phyloP scores from a whole-genome alignment of 2,797 vertebrate species.

The Pelodytes ibericus region DNA sequence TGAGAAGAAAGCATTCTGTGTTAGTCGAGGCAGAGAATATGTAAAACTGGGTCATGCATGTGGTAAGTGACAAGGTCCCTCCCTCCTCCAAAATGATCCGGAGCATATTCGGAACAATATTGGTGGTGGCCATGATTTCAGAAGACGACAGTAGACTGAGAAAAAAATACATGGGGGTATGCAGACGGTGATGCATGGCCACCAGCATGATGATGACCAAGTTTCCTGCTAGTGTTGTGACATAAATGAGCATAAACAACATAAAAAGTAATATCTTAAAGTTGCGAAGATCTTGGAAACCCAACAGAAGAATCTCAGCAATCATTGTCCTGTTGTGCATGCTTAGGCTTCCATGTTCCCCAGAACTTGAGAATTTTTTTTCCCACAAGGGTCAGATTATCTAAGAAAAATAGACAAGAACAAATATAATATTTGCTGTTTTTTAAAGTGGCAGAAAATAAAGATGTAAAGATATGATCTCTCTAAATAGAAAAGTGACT shows the following conservation, averaged over 20 bases:
- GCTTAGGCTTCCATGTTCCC: neutral
- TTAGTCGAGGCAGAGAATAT: slow-evolving; percentile 61
- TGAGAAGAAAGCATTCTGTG: slow-evolving; percentile 61
- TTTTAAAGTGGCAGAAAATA: too few species aligned
- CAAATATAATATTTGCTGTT: too few species aligned
- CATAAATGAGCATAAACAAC: neutral
- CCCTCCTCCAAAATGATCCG: slow-evolving; percentile 9
- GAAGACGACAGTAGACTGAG: slow-evolving; percentile 30
- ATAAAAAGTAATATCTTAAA: neutral
- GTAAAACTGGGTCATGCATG: slow-evolving; percentile 55
- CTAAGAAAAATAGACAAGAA: too few species aligned
- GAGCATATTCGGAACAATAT: slow-evolving; percentile 44
- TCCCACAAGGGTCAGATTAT: too few species aligned
- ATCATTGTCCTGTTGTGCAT: slow-evolving; percentile 10
- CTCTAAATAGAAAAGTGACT: too few species aligned
- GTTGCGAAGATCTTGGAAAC: slow-evolving; percentile 17
- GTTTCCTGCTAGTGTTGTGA: slow-evolving; percentile 24
- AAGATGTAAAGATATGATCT: too few species aligned
- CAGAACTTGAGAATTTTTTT: too few species aligned
- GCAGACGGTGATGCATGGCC: neutral
- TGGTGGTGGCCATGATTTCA: slow-evolving; percentile 40
- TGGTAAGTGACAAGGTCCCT: slow-evolving; percentile 50
- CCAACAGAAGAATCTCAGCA: slow-evolving; percentile 13
- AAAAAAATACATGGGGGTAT: slow-evolving; percentile 36
- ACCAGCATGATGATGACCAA: slow-evolving; percentile 13